Base-by-base conservation (phyloP, 2,888 invertebrate genomes). In the Nebria brevicollis region DNA sequence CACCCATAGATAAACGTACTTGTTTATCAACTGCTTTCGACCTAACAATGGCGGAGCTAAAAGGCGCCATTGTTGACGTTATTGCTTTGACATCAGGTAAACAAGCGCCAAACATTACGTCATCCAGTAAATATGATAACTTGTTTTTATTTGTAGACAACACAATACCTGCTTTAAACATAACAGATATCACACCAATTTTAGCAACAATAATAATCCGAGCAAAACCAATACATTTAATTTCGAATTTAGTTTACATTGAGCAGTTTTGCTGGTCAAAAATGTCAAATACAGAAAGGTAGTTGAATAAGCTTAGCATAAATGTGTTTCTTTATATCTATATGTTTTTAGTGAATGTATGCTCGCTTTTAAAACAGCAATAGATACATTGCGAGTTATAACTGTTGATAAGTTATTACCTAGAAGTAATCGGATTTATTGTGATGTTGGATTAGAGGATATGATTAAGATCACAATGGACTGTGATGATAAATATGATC, bases 21-120 rank as follows among this genome's bases (percentile, higher is more conserved):
- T 90, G 90, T 84, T 82, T 91, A 6, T 88, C 88, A 77, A 86
- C 87, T 10, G 88, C 89, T 0, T 87, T 89, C 81, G 91, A 91
- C 83, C 85, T 90, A n/a, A 87, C 89, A 77, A 87, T 89, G 77
- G 90, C 90, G 7, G 90, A 90, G 85, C 84, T 90, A 11, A 91
- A 91, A 85, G 87, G 87, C 15, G 89, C 88, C 2, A 85, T 90
- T 25, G 89, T 89, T 15, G 89, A 89, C 65, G 85, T 88, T 8
- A 87, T 88, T 81, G 86, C 88, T 6, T 85, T 86, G 83, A 85
- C 85, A 78, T 85, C 86, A 77, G 87, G 88, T 87, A 75, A 75
- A 34, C 34, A 34, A 34, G 1, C 34, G 34, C 54, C 54, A 54
- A 54, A 54, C 20, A 54, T 54, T 0, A 54, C 54, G 4, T 13